These are phyloP conservation scores for Cephalotes varians DNA, from an alignment of 2,888 invertebrate genomes.

Conservation along the genomic window DNA sequence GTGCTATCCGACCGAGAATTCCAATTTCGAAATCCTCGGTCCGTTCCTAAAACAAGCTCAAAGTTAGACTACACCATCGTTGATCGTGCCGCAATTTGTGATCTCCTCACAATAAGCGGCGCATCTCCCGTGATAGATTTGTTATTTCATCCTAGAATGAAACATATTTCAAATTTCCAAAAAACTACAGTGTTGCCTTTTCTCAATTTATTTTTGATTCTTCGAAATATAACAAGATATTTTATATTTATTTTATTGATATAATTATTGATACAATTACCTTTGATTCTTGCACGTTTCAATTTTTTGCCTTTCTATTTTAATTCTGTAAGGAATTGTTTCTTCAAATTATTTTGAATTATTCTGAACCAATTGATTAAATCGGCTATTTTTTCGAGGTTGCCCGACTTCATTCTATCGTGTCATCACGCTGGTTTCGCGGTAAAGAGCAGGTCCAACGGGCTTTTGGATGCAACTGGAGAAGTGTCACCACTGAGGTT, in stretches of 20 bases:
- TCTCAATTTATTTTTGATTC: background rate
- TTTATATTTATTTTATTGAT: background rate
- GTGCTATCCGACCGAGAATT: slow-evolving; percentile 59
- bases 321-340: background rate
- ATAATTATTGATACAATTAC: background rate
- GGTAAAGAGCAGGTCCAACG: slow-evolving; percentile 13
- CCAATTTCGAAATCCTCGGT: slow-evolving; percentile 54
- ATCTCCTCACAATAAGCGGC: background rate
- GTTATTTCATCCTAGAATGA: background rate
- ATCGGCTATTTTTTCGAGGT: slow-evolving; percentile 2
- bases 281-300: background rate
- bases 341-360: too few relatives aligned
- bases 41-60: slow-evolving; percentile 32
- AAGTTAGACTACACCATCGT: slow-evolving; percentile 41
- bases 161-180: background rate
- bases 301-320: background rate
- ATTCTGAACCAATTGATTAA: background rate
- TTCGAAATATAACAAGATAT: background rate
- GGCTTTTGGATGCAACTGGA: slow-evolving; percentile 37
- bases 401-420: background rate
- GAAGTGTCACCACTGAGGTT: slow-evolving; percentile 46
- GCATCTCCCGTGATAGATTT: background rate
- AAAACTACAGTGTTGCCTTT: background rate
- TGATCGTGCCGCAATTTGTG: slow-evolving; percentile 29
- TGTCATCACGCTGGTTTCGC: background rate